These are phyloP conservation scores for Cochlearius cochlearius DNA, from an alignment of 2,113 vertebrate genomes.

Conservation along the genomic window DNA sequence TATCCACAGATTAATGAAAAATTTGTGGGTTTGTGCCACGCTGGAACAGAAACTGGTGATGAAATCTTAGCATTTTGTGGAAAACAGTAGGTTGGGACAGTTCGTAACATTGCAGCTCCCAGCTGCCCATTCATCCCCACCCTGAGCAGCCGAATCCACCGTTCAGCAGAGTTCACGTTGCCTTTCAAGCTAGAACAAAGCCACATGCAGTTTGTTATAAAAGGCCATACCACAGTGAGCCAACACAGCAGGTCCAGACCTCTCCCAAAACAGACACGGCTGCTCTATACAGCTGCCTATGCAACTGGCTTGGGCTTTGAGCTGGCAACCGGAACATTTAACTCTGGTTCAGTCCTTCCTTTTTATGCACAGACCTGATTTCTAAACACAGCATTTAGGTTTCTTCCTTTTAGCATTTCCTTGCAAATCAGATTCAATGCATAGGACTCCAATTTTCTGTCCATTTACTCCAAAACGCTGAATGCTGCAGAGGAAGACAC, in stretches of 20 bases:
- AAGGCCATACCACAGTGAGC: not conserved
- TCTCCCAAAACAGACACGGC: not conserved
- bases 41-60: not conserved
- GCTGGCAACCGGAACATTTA: not conserved
- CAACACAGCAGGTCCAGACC: not conserved
- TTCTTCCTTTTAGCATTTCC: conserved; percentile 8
- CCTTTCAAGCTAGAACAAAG: not conserved
- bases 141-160: rapidly evolving
- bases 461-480: not conserved
- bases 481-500: not conserved
- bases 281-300: not conserved
- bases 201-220: not conserved
- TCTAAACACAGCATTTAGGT: not conserved
- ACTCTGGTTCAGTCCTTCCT: not conserved
- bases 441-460: not conserved
- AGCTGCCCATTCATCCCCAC: not conserved
- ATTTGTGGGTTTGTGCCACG: not conserved
- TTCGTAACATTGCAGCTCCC: not conserved
- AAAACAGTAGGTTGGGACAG: not conserved
- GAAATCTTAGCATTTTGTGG: not conserved
- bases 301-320: not conserved
- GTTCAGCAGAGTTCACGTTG: not conserved
- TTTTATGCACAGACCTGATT: not conserved
- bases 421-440: not conserved
- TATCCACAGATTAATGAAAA: not conserved